phyloP scores from a whole-genome alignment of 92 coral and sea anemone genomes.

The Epizoanthus scotinus region DNA sequence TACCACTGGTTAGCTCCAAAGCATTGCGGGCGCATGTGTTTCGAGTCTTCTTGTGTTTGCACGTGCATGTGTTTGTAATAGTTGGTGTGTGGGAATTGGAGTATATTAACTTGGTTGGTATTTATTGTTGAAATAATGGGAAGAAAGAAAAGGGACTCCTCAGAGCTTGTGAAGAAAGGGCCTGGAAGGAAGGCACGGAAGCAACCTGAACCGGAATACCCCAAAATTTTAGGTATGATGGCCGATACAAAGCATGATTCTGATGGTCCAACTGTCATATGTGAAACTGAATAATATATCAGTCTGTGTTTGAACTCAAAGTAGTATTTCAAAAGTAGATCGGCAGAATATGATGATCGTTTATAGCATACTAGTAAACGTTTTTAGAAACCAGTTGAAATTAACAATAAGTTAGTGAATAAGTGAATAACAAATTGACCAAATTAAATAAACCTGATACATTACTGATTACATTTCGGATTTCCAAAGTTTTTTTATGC shows the following conservation, averaged over 20 bases:
- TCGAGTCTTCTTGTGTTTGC: background rate
- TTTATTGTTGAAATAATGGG: slow-evolving; percentile 43
- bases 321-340: no score
- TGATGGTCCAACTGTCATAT: no score
- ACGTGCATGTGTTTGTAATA: background rate
- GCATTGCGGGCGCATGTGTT: background rate
- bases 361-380: no score
- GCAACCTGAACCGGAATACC: slow-evolving; percentile 82
- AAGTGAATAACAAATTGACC: no score
- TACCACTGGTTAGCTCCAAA: background rate
- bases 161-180: slow-evolving; percentile 72
- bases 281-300: no score
- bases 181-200: slow-evolving; percentile 94
- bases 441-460: no score
- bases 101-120: background rate
- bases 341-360: no score
- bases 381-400: no score
- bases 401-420: no score
- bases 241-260: background rate
- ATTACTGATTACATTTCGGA: no score
- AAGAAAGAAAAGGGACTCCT: slow-evolving; percentile 57
- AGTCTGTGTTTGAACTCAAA: no score
- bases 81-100: background rate
- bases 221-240: slow-evolving; percentile 66
- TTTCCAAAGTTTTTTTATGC: no score